phyloP scores from a whole-genome alignment of 2,888 invertebrate species.

The Linnaemya tessellans region DNA sequence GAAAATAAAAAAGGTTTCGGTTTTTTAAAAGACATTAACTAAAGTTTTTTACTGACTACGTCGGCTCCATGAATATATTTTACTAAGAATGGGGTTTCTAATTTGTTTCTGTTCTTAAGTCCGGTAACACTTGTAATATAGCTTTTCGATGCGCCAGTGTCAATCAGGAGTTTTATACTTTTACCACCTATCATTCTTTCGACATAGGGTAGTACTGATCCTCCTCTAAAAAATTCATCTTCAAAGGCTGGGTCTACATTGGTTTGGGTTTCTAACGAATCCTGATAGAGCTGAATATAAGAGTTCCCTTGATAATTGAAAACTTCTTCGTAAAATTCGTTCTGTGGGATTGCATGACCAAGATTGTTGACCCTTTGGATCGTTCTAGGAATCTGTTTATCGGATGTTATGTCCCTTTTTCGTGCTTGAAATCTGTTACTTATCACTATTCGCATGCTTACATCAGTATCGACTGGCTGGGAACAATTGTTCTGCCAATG shows the following conservation, averaged over 20 bases:
- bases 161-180: conserved; percentile 36
- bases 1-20: conserved; percentile 62
- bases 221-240: conserved; percentile 64
- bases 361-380: too few relatives aligned
- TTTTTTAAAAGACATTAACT: conserved; percentile 56
- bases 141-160: conserved; percentile 63
- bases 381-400: too few relatives aligned
- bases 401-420: too few relatives aligned
- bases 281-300: neutral
- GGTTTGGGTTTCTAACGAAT: neutral
- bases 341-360: neutral
- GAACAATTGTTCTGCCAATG: too few relatives aligned
- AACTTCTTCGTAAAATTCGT: neutral
- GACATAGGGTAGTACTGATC: conserved; percentile 34
- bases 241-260: neutral
- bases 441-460: too few relatives aligned
- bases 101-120: conserved; percentile 48
- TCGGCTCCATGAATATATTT: conserved; percentile 57
- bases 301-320: neutral
- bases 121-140: conserved; percentile 57
- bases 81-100: conserved; percentile 20
- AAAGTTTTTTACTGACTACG: conserved; percentile 30
- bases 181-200: conserved; percentile 43
- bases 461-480: too few relatives aligned
- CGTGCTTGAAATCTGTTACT: too few relatives aligned